Percentiles rank a stretch among this genome's conserved stretches.
These are phyloP conservation scores for Dendrolimus punctatus DNA, from an alignment of 1,140 invertebrate genomes.

Conservation along the genomic window DNA sequence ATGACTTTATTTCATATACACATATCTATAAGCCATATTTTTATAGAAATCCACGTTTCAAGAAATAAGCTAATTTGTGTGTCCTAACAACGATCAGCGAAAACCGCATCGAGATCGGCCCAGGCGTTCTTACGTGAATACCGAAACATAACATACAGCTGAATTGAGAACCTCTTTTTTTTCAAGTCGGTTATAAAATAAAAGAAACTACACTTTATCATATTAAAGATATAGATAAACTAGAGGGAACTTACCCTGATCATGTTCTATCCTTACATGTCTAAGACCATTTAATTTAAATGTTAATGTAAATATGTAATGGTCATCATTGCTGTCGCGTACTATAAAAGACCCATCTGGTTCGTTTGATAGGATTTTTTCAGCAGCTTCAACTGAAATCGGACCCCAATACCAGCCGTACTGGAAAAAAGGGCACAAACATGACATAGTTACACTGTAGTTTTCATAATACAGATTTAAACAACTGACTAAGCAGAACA, in stretches of 20 bases:
- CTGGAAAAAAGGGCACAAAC: constrained; percentile 71
- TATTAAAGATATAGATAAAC: background rate
- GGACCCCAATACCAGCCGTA: constrained; percentile 99
- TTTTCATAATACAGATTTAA: background rate
- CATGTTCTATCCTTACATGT: constrained; percentile 97
- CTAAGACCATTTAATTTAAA: constrained; percentile 95
- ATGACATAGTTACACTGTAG: background rate
- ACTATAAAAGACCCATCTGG: constrained; percentile 97
- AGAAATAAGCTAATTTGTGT: no score
- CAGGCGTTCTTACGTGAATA: no score
- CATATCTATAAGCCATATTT: no score
- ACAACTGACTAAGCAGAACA: no score
- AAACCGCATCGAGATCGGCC: no score
- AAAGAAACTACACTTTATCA: no score
- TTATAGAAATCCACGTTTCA: no score
- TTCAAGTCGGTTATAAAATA: no score
- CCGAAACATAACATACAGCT: no score
- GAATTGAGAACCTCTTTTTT: no score
- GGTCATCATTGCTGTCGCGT: constrained; percentile 96
- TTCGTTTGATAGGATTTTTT: constrained; percentile 94
- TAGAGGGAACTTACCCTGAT: constrained; percentile 84
- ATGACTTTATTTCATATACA: no score
- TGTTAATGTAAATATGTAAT: constrained; percentile 97
- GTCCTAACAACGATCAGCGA: no score
- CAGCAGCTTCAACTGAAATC: constrained; percentile 93